Base-by-base conservation (phyloP, 2,888 invertebrate genomes). In the Tenthredo scrophulariae region DNA sequence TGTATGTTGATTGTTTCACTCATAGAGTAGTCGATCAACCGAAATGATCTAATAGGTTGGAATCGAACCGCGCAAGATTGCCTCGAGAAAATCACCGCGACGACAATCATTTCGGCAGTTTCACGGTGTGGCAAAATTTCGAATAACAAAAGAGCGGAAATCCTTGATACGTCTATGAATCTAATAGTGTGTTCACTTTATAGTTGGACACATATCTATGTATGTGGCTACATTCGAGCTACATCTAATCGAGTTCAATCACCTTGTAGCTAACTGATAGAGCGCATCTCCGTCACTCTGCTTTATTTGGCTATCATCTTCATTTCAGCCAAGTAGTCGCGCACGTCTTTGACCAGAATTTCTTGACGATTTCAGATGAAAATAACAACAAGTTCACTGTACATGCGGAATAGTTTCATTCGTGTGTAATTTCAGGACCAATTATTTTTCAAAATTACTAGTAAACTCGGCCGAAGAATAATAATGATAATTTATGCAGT, bases 241-340 rank as follows among this genome's bases (percentile, higher is more conserved):
- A 54, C 46, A 77, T 54, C 6, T 80, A 62, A 37, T 62, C 13
- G 62, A 37, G 58, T 80, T 80, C 58, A 62, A 22, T 80, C 80
- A 80, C 58, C 80, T 58, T 15, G 5, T 1, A 62, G 26, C 22
- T 33, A 40, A 29, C 77, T 50, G 80, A 80, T 62, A 62, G 62
- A 80, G 80, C 80, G 80, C 40, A 80, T 80, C 62, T 80, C 80
- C 80, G 62, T 80, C 37, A 54, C 77, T 77, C 22, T 37, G 75
- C 5, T 43, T 75, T 18, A 75, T 46, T n/a, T 29, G 22, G 37
- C 18, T 29, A 70, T 37, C 70, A n/a, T 70, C 33, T 70, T 33
- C 15, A 70, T 70, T 37, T 33, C 6, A 33, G 2, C 18, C 9
- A 33, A 29, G 26, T 15, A 70, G 29, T 15, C 37, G 15, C 18